Conservation (phyloP, 2,888 invertebrate species). For the Drosophila paucipuncta region DNA sequence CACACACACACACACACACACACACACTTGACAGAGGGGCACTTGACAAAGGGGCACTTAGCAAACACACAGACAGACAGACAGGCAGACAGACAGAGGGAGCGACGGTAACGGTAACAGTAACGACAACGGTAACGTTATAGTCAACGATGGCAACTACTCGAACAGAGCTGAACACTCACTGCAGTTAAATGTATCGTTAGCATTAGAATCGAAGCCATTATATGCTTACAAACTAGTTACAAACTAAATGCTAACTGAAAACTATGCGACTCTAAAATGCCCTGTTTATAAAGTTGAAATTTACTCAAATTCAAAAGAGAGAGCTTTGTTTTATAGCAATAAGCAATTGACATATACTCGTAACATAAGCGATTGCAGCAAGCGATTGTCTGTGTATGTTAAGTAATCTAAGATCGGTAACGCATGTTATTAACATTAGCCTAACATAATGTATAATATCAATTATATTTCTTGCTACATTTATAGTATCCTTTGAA, state of each 20-base stretch:
- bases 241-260: conserved; percentile 25
- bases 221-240: conserved; percentile 54
- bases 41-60: conserved; percentile 47
- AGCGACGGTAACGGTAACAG: conserved; percentile 23
- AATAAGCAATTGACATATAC: neutral
- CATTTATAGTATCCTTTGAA: neutral
- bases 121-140: conserved; percentile 35
- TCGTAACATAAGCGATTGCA: neutral
- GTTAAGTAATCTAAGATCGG: neutral
- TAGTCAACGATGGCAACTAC: conserved; percentile 47
- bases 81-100: conserved; percentile 51
- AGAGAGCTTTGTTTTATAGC: neutral
- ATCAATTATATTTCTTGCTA: neutral
- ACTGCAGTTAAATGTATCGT: conserved; percentile 78
- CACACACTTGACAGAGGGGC: conserved; percentile 26
- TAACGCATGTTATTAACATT: neutral
- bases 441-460: neutral
- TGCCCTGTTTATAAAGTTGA: conserved; percentile 14
- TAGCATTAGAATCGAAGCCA: conserved; percentile 54
- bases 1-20: conserved; percentile 46
- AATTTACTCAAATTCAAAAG: neutral
- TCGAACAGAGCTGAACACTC: conserved; percentile 61
- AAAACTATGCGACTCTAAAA: conserved; percentile 11
- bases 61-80: conserved; percentile 42
- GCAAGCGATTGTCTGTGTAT: neutral